A percentile compares a stretch with the other conserved stretches of the same genome.
phyloP scores from a whole-genome alignment of 2,797 vertebrate species.

The Pachyuromys duprasi region DNA sequence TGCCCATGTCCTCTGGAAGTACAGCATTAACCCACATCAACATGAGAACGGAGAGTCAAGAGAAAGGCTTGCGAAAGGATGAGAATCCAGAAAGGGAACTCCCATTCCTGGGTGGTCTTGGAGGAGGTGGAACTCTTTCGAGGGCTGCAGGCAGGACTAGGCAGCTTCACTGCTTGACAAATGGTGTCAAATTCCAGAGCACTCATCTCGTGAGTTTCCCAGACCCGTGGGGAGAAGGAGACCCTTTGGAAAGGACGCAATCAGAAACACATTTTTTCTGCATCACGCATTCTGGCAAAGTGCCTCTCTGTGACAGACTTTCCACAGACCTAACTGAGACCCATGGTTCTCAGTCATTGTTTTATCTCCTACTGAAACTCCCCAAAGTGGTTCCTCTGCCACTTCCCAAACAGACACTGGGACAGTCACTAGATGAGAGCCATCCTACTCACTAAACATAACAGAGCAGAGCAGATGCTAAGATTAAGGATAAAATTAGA shows the following conservation, averaged over 20 bases:
- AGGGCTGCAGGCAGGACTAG: rapidly evolving
- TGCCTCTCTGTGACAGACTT: neutral
- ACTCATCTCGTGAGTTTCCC: neutral
- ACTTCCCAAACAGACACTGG: neutral
- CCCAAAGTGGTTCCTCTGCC: neutral
- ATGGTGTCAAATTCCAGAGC: neutral
- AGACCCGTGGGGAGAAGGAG: neutral
- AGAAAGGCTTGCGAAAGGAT: neutral
- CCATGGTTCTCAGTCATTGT: neutral
- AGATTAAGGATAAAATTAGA: neutral
- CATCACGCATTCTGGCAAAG: neutral
- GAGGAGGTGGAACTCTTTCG: neutral
- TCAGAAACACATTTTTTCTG: conserved; percentile 33
- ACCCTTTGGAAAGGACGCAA: neutral
- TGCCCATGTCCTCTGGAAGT: neutral
- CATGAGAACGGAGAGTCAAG: neutral
- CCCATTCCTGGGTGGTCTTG: neutral
- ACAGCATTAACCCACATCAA: neutral
- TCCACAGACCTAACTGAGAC: neutral
- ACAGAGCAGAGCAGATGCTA: neutral
- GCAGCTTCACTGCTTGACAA: neutral
- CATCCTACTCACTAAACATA: neutral
- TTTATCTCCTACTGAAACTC: conserved; percentile 33
- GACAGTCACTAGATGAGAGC: neutral
- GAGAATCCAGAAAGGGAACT: neutral